A percentile compares a stretch with the other conserved stretches of the same genome.
Conservation (phyloP, 2,797 vertebrate genomes). For the Cirrhinus mrigala region DNA sequence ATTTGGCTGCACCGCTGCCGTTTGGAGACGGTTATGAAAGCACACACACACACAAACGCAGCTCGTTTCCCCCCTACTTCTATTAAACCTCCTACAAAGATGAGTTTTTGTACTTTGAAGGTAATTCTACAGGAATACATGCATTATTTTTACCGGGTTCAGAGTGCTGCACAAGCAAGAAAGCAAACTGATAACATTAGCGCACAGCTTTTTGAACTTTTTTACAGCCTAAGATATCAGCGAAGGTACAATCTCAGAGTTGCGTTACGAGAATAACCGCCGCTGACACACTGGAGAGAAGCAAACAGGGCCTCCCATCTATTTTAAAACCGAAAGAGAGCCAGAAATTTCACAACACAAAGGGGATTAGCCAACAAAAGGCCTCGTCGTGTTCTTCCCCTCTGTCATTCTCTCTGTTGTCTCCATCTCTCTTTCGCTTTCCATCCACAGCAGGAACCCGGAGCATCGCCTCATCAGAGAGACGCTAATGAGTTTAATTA, state of each 20-base stretch:
- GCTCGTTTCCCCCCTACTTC: background rate
- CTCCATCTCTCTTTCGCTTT: constrained; percentile 46
- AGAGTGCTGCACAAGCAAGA: constrained; percentile 28
- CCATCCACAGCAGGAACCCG: constrained; percentile 69
- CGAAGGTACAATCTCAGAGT: constrained; percentile 30
- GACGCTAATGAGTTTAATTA: constrained; percentile 80
- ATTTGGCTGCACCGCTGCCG: constrained; percentile 61
- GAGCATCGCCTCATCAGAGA: constrained; percentile 66
- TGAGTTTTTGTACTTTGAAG: constrained; percentile 14
- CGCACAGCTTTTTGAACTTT: background rate
- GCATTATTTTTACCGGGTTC: background rate
- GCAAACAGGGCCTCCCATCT: constrained; percentile 42
- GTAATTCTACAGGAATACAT: constrained; percentile 22
- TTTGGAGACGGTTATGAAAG: constrained; percentile 55
- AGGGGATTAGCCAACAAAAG: constrained; percentile 62
- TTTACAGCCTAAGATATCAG: constrained; percentile 8
- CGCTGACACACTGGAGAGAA: constrained; percentile 38
- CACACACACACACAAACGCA: constrained; percentile 19
- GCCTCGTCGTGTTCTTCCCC: constrained; percentile 44
- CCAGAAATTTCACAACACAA: constrained; percentile 53
- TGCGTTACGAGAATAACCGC: constrained; percentile 39
- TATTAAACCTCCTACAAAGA: constrained; percentile 28
- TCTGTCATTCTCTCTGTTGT: constrained; percentile 36
- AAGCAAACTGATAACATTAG: constrained; percentile 18
- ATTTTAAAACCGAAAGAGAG: constrained; percentile 44